phyloP scores from a whole-genome alignment of 2,113 vertebrate genomes.

The Passerina amoena region DNA sequence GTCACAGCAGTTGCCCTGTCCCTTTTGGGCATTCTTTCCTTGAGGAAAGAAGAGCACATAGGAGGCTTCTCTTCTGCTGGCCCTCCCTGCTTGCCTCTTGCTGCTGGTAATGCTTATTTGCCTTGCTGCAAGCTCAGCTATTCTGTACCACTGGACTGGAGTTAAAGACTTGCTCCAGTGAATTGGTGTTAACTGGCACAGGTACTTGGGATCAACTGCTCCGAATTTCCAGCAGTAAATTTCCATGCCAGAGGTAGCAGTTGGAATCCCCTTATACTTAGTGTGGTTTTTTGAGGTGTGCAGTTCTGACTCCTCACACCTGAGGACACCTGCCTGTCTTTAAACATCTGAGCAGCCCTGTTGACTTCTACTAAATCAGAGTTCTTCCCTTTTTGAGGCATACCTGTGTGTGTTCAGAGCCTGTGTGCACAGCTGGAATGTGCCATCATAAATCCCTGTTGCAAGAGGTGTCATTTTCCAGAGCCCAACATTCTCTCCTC shows the following conservation, averaged over 20 bases:
- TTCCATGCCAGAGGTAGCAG: neutral
- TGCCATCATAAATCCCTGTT: neutral
- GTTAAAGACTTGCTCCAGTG: neutral
- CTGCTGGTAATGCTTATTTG: neutral
- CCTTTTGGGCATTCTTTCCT: neutral
- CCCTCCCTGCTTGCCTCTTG: neutral
- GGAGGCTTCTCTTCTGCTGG: neutral
- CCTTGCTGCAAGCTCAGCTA: neutral
- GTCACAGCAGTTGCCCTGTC: neutral
- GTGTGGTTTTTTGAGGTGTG: neutral
- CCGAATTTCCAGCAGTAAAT: neutral
- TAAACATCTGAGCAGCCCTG: neutral
- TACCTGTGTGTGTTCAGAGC: neutral
- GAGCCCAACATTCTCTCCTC: neutral
- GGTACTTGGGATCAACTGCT: neutral
- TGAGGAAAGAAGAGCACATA: neutral
- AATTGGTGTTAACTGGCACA: neutral
- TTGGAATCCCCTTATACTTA: neutral
- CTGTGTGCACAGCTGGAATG: neutral
- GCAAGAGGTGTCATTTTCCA: neutral
- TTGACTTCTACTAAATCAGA: neutral
- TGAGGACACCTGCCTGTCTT: neutral
- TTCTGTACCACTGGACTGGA: neutral
- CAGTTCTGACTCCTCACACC: neutral
- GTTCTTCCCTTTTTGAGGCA: neutral